A percentile compares a stretch with the other conserved stretches of the same genome.
Evolutionary conservation across 2,797 vertebrate species (phyloP).

Genomic region (Semotilus atromaculatus): DNA sequence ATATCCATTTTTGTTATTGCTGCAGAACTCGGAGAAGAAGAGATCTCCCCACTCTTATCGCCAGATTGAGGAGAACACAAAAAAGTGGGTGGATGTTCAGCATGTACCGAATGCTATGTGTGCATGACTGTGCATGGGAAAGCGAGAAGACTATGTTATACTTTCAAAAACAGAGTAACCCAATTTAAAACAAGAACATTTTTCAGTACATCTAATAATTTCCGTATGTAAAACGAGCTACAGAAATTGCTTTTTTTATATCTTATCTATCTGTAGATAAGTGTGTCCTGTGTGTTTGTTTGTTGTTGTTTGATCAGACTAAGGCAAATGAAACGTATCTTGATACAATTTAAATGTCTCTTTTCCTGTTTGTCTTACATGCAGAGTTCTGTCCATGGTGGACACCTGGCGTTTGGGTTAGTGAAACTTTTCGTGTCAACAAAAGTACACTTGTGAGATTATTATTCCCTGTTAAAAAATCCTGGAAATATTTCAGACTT

Average conservation of each 20-base stretch:
- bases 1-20: slow-evolving; percentile 48
- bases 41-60: slow-evolving; percentile 71
- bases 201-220: background rate
- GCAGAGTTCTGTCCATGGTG: slow-evolving; percentile 89
- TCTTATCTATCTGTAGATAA: background rate
- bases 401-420: slow-evolving; percentile 87
- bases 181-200: background rate
- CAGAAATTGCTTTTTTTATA: background rate
- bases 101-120: slow-evolving; percentile 50
- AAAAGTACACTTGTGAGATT: slow-evolving; percentile 3
- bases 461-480: slow-evolving; percentile 24
- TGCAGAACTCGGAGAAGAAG: slow-evolving; percentile 81
- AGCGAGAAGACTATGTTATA: background rate
- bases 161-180: background rate
- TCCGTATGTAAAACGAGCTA: background rate
- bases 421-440: slow-evolving; percentile 12
- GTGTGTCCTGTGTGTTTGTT: background rate
- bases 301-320: background rate
- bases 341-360: background rate
- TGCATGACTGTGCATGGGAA: slow-evolving; percentile 35
- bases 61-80: slow-evolving; percentile 87
- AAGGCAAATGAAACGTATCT: background rate
- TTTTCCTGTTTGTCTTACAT: slow-evolving; percentile 38
- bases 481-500: slow-evolving; percentile 30
- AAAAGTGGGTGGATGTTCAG: slow-evolving; percentile 83